Evolutionary conservation across 2,888 invertebrate species (phyloP), one percentile per base, ranked within the genome.

Genomic region (Andrena minutula): DNA sequence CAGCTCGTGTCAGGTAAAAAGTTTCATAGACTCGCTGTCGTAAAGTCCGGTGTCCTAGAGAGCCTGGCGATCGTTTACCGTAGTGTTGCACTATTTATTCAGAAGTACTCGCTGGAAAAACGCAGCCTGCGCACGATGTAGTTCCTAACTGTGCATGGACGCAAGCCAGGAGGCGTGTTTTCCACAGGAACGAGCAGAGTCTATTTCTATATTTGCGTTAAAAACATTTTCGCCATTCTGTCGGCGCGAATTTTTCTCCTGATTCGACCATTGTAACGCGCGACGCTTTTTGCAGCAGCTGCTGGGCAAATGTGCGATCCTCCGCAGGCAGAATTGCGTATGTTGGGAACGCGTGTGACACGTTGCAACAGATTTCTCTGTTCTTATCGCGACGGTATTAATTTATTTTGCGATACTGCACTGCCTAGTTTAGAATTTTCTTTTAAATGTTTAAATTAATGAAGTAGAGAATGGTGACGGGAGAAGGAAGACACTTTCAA

Each of bases 51-150:
- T 26, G 53, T 75, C 49, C 30, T 71, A 20, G 64, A 68, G 82
- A 66, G 79, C 35, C 75, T 73, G 65, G 69, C 73, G 82, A 84
- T 84, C 75, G 70, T 79, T 72, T 69, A 23, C 35, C 69, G 51
- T 82, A 66, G 51, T 41, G 60, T 65, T 4, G 41, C 56, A 30
- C 47, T 66, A 79, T 79, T 84, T 82, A 84, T 84, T 84, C 79
- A 75, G 60, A 70, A 66, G 77, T 16, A 69, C 26, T 49, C 8
- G 20, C n/a, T 35, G 68, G 12, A 74, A 66, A 78, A 78, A 78
- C 51, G 51, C 28, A 23, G 26, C 26, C 12, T n/a, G 10, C 2
- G 41, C 61, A 68, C 69, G 35, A 47, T 32, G 30, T 64, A 23
- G 47, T 74, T 65, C 47, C 51, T 20, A 16, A 0, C 12, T 20